These are phyloP conservation scores for Rousettus madagascariensis DNA, from an alignment of 2,797 vertebrate genomes.

Conservation along the genomic window DNA sequence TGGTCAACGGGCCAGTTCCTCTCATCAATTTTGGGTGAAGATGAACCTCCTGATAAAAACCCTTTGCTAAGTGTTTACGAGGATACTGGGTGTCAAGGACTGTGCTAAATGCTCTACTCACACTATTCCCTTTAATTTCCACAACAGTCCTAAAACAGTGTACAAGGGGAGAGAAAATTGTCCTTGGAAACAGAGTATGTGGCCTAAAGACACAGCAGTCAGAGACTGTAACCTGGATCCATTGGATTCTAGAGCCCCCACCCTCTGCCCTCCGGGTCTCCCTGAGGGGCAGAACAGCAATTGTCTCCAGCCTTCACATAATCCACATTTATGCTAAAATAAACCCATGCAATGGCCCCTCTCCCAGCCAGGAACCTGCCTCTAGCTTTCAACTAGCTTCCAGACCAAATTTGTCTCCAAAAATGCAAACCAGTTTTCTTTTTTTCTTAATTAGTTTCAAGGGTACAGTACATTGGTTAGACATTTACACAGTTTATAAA, in stretches of 20 bases:
- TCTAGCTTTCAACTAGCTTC: neutral
- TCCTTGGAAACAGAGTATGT: neutral
- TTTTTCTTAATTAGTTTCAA: too few relatives aligned
- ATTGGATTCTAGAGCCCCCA: neutral
- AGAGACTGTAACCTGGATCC: neutral
- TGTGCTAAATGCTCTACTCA: neutral
- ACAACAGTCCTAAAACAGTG: neutral
- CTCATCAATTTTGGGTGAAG: neutral
- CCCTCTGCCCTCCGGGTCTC: neutral
- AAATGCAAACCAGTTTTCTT: neutral
- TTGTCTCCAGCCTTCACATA: neutral
- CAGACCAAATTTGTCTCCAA: neutral
- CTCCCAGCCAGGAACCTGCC: neutral
- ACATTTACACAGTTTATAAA: too few relatives aligned
- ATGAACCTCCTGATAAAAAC: neutral
- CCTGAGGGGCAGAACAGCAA: neutral
- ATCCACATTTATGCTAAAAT: neutral
- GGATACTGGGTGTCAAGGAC: neutral
- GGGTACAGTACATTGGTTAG: too few relatives aligned
- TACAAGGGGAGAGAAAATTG: neutral
- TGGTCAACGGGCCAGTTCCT: neutral
- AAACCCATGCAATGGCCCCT: neutral
- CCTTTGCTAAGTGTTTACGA: neutral
- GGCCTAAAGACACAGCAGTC: neutral
- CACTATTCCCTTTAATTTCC: neutral